Base-by-base conservation (phyloP, 2,113 vertebrate species). In the Synchiropus splendidus region DNA sequence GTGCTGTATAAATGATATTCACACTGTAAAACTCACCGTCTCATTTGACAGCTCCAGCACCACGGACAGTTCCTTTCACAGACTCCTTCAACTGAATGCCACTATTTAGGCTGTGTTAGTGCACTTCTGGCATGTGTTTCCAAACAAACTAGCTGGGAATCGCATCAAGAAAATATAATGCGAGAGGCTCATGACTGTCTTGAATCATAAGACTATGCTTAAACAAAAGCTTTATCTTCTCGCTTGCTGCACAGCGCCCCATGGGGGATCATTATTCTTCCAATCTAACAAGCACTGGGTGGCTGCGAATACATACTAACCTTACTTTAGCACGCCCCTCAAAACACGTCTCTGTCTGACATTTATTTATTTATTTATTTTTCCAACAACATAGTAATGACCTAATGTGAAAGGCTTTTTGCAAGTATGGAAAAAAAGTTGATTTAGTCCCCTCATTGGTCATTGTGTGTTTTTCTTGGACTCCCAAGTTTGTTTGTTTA, bases 231-330 rank as follows among this genome's bases (percentile, higher is more conserved):
- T 48, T 61, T 44, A 59, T 74, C 48, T 71, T 45, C 18, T 15
- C 30, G 51, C 44, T 6, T 10, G n/a, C 34, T 6, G 14, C 44
- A 6, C 12, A 15, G 37, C 6, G 39, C 68, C 73, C 67, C 76
- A 2, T 31, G 64, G 64, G 75, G 42, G 31, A 44, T 77, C 58
- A 69, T 83, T 79, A 79, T 54, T 64, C 50, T 68, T 58, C 56
- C 43, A 46, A 27, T 52, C 60, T 39, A 48, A 41, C 58, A 57
- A 68, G 67, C 36, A 14, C 5, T 12, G 36, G 8, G 30, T 34
- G 17, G 32, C n/a, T 52, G 1, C 54, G 48, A 36, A 48, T 48
- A 49, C 37, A 48, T 13, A 51, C 31, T 36, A 42, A n/a, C 31
- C 10, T 0, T 13, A 35, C 44, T 48, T 52, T 31, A 48, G 45